phyloP scores from a whole-genome alignment of 1,140 invertebrate species.

The Trissolcus basalis region DNA sequence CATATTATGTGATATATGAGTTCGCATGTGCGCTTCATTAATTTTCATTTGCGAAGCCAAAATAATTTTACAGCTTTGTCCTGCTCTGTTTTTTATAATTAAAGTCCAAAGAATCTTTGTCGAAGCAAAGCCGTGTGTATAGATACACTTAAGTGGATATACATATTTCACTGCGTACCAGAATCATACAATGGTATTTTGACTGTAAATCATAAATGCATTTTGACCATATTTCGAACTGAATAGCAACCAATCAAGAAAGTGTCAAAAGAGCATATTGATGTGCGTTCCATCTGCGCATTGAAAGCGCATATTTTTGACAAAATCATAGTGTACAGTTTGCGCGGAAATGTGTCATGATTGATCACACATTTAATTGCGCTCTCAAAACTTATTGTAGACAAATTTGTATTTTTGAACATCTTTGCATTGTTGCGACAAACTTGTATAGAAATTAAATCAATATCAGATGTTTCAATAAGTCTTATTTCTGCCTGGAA shows the following conservation, averaged over 20 bases:
- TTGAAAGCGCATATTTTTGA: slow-evolving; percentile 41
- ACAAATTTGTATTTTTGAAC: not conserved
- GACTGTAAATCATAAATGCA: slow-evolving; percentile 40
- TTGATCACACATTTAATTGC: slow-evolving; percentile 10
- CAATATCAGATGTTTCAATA: too few relatives aligned
- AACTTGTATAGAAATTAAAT: too few relatives aligned
- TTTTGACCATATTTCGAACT: slow-evolving; percentile 42
- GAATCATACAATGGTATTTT: slow-evolving; percentile 10
- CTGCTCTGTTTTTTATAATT: too few relatives aligned
- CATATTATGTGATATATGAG: too few relatives aligned
- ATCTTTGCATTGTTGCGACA: not conserved
- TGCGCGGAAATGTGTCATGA: slow-evolving; percentile 24
- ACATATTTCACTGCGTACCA: not conserved
- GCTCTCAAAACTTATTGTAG: not conserved
- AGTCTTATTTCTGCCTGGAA: too few relatives aligned
- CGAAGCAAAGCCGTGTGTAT: not conserved
- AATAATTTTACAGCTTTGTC: too few relatives aligned
- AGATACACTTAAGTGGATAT: not conserved
- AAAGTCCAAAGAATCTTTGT: not conserved
- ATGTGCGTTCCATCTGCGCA: slow-evolving; percentile 16
- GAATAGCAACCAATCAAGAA: slow-evolving; percentile 50
- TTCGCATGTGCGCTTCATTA: too few relatives aligned
- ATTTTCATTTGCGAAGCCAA: too few relatives aligned
- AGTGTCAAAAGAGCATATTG: slow-evolving; percentile 44
- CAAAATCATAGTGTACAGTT: slow-evolving; percentile 22